Evolutionary conservation across 2,797 vertebrate genomes (phyloP).

Genomic region (Aldrovandia affinis): DNA sequence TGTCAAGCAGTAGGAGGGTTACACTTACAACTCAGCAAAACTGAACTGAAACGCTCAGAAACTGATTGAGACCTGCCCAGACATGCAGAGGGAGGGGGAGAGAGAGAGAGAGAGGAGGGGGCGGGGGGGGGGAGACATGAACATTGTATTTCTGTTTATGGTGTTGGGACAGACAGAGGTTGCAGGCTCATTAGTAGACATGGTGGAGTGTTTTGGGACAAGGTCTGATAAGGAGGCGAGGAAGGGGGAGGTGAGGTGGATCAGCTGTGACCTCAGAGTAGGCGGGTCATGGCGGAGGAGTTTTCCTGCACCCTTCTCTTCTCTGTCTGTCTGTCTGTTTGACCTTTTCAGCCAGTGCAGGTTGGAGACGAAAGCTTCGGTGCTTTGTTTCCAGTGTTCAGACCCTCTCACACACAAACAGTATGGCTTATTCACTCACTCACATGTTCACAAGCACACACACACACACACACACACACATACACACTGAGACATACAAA

Average conservation of each 20-base stretch:
- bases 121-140: not conserved
- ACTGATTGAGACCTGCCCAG: slow-evolving; percentile 27
- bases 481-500: no score
- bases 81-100: slow-evolving; percentile 6
- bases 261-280: not conserved
- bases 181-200: not conserved
- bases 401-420: slow-evolving; percentile 7
- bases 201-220: not conserved
- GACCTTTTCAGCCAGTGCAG: slow-evolving; percentile 45
- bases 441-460: not conserved
- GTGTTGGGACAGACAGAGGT: not conserved
- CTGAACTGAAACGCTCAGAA: slow-evolving; percentile 7
- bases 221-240: not conserved
- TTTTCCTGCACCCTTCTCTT: slow-evolving; percentile 56
- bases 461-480: not conserved
- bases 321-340: slow-evolving; percentile 57
- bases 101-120: slow-evolving; percentile 34
- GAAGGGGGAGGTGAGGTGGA: not conserved
- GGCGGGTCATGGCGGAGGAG: not conserved
- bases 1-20: slow-evolving; percentile 54
- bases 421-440: not conserved
- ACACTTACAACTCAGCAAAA: slow-evolving; percentile 15
- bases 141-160: not conserved
- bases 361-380: not conserved
- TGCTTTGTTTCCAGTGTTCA: slow-evolving; percentile 12